Conservation (phyloP, 2,797 vertebrate genomes). For the Chromobotia macracanthus region DNA sequence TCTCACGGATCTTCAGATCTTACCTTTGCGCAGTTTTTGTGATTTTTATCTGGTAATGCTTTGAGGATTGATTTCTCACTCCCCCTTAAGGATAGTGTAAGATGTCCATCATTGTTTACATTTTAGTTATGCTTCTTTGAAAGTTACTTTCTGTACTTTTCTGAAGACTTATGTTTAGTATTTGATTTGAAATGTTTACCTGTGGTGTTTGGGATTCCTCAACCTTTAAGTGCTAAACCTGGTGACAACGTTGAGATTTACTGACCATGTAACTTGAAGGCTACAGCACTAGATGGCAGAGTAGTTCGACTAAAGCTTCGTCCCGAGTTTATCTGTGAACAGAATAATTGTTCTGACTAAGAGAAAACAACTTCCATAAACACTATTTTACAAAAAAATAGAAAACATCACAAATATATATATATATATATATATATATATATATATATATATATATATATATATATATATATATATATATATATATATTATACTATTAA, state of each 20-base stretch:
- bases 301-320: neutral
- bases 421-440: no score
- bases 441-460: no score
- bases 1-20: neutral
- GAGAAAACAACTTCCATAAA: neutral
- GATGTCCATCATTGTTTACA: neutral
- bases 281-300: constrained; percentile 23
- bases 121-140: neutral
- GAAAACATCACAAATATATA: no score
- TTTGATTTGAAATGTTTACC: neutral
- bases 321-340: neutral
- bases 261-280: neutral
- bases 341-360: neutral
- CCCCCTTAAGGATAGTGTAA: neutral
- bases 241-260: no score
- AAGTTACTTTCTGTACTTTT: neutral
- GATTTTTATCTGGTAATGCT: constrained; percentile 24
- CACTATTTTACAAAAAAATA: no score
- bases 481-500: no score
- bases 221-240: no score
- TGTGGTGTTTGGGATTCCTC: neutral
- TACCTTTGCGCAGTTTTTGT: neutral
- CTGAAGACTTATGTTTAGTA: neutral
- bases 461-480: no score
- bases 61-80: neutral